Evolutionary conservation across 2,888 invertebrate genomes (phyloP), one percentile per base, ranked within the genome.

Genomic region (Yponomeuta malinellus): DNA sequence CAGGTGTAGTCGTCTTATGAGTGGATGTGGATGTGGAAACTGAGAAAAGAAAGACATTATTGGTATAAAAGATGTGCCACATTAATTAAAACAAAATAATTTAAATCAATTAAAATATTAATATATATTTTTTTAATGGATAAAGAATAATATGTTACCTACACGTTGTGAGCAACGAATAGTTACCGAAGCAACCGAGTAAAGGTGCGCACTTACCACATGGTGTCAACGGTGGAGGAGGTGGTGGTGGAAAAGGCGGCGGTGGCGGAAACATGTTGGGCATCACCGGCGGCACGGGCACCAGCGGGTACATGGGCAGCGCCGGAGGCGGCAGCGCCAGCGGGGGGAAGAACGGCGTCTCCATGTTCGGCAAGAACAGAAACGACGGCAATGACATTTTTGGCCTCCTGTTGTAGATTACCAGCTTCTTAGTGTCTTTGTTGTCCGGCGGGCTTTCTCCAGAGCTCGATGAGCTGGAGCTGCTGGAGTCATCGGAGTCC

Each of bases 271-370:
- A 15, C 12, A 15, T 5, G 52, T 3, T 12, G 15, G 52, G 71
- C 48, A 70, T 29, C 52, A 70, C 12, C n/a, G 71, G 67, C 8
- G 67, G 68, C 59, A 67, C 52, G 67, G 70, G 70, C 10, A 63
- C 79, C 80, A 90, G 81, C 0, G 90, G 90, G 72, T 86, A 90
- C 90, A 91, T 89, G 0, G 88, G 90, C 48, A 87, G 72, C 2
- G 79, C 75, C 15, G 89, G 88, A 10, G 86, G 83, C 8, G 89
- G 87, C 37, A 91, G 73, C 0, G 87, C 89, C 72, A 91, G 81
- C 0, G 91, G 90, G 9, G 90, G 90, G 72, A 83, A 91, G 74
- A 80, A 90, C 2, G 89, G 85, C 29, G 90, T 87, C 10, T 87
- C 85, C 77, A 88, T 80, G 70, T 82, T 87, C 6, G 91, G 91